Base-by-base conservation (phyloP, 2,797 vertebrate species). In the Crocodylus rhombifer region DNA sequence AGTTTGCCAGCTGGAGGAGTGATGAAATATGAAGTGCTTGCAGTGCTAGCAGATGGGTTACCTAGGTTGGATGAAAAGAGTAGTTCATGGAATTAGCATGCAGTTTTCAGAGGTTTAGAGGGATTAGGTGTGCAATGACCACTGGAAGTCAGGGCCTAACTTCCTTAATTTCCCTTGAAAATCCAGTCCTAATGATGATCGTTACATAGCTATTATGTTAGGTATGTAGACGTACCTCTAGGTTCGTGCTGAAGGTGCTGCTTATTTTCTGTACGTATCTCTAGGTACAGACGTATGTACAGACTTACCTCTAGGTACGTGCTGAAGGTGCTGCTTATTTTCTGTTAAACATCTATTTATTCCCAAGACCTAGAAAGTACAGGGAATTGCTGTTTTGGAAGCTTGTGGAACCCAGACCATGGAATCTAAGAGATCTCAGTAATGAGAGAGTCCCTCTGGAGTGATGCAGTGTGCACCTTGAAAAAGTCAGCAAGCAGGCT, bases 1-100 rank as follows among this genome's bases (percentile, higher is more conserved):
- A 4, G 3, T n/a, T 74, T 25, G 0, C 12, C 13, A 7, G 30
- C 21, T 61, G 75, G 1, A n/a, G 16, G 5, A 3, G 4, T n/a
- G 55, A 2, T 0, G 0, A 33, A 73, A 51, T 23, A 25, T 16
- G 16, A 8, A 42, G 25, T 30, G 23, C 4, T 61, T 33, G 7
- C 0, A 23, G 67, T 23, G 67, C 1, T 23, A 21, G 30, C 26
- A 17, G 5, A 55, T 13, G 7, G 14, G 28, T 77, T 65, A 13
- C 10, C 1, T 7, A 3, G 0, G 0, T 5, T 33, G 55, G 7
- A 14, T 67, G 36, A 33, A 82, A 71, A 0, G 14, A 65, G 25
- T 36, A 0, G 30, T 82, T 87, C 71, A 57, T 73, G 0, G 51
- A 69, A 64, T 51, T 28, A 51, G 15, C 2, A 4, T 6, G 1